phyloP scores from a whole-genome alignment of 2,797 vertebrate genomes.

The Liparis tanakae region DNA sequence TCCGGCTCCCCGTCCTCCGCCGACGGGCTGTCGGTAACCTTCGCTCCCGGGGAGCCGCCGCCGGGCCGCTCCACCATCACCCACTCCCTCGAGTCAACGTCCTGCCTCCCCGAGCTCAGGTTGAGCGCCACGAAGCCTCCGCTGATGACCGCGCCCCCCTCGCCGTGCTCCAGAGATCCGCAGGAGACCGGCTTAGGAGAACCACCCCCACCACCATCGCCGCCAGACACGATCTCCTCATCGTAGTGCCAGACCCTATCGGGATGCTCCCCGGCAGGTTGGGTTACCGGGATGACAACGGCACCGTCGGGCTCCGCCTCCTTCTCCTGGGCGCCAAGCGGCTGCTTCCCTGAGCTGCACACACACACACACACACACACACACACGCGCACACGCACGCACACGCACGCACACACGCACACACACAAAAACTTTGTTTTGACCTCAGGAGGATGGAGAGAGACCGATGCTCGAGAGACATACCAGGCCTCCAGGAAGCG shows the following conservation, averaged over 20 bases:
- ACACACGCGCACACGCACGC: neutral
- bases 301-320: constrained; percentile 63
- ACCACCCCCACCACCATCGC: constrained; percentile 77
- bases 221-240: constrained; percentile 90
- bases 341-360: constrained; percentile 86
- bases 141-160: constrained; percentile 88
- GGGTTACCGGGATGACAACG: constrained; percentile 51
- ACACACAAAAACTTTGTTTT: constrained; percentile 19
- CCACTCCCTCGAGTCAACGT: constrained; percentile 95
- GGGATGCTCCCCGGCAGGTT: constrained; percentile 59
- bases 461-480: constrained; percentile 22
- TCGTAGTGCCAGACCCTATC: constrained; percentile 94
- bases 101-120: constrained; percentile 92
- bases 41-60: constrained; percentile 84
- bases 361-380: too few relatives aligned
- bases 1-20: constrained; percentile 86
- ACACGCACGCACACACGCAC: constrained; percentile 4
- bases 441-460: neutral
- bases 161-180: constrained; percentile 88
- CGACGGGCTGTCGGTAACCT: constrained; percentile 89
- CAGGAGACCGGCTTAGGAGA: constrained; percentile 88
- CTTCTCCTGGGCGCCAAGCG: constrained; percentile 64
- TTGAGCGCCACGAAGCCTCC: constrained; percentile 94
- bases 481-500: constrained; percentile 93
- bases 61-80: constrained; percentile 93